A percentile compares a stretch with the other conserved stretches of the same genome.
Evolutionary conservation across 2,888 invertebrate species (phyloP).

Genomic region (Cristatella mucedo): DNA sequence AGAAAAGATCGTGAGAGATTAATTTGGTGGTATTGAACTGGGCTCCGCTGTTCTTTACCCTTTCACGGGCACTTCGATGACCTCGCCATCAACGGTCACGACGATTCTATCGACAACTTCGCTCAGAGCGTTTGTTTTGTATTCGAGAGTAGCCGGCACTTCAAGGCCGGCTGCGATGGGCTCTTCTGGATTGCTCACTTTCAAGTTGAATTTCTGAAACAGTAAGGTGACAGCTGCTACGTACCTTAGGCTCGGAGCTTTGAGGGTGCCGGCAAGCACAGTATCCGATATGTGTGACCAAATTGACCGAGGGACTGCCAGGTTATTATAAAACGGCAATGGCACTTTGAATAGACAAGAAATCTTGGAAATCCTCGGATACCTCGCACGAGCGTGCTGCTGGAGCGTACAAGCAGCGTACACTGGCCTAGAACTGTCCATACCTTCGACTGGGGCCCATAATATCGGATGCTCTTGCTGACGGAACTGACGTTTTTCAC

Average conservation of each 20-base stretch:
- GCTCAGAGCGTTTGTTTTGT: conserved; percentile 18
- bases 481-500: conserved; percentile 32
- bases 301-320: too few relatives aligned
- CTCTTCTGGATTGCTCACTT: conserved; percentile 31
- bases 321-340: too few relatives aligned
- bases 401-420: too few relatives aligned
- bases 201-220: conserved; percentile 29
- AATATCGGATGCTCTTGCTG: conserved; percentile 30
- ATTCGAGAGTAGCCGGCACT: conserved; percentile 30
- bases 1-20: too few relatives aligned
- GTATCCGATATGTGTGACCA: too few relatives aligned
- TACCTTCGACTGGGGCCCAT: conserved; percentile 33
- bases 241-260: not conserved
- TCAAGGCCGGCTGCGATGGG: conserved; percentile 34
- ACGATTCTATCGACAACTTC: conserved; percentile 26
- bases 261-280: not conserved
- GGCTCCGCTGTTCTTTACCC: too few relatives aligned
- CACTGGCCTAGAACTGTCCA: not conserved
- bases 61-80: conserved; percentile 29
- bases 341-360: too few relatives aligned
- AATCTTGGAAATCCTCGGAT: too few relatives aligned
- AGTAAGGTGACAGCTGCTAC: not conserved
- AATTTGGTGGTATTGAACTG: too few relatives aligned
- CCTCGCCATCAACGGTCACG: conserved; percentile 33
- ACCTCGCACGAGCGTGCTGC: too few relatives aligned